These are phyloP conservation scores for Nixonia krombeini DNA, from an alignment of 1,140 invertebrate species.

Conservation along the genomic window DNA sequence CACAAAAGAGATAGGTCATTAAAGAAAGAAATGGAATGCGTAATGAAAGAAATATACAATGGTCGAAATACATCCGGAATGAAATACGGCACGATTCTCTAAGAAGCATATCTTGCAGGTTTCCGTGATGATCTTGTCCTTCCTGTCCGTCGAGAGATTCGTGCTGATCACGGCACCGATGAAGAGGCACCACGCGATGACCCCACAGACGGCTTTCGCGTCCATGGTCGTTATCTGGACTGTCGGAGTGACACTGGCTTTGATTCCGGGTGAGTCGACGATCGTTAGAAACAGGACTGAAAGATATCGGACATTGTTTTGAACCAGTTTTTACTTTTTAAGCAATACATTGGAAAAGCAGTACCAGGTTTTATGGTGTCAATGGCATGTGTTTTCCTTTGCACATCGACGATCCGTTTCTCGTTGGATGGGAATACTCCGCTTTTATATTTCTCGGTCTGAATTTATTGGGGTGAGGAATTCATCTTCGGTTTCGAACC, in stretches of 20 bases:
- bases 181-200: conserved; percentile 74
- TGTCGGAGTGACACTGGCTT: conserved; percentile 75
- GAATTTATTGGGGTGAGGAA: conserved; percentile 74
- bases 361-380: conserved; percentile 79
- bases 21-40: too few relatives aligned
- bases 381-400: conserved; percentile 83
- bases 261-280: conserved; percentile 74
- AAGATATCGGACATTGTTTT: background rate
- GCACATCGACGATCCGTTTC: conserved; percentile 80
- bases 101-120: conserved; percentile 71
- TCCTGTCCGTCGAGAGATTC: conserved; percentile 84
- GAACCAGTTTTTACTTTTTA: conserved; percentile 23
- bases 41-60: too few relatives aligned
- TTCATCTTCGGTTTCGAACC: background rate
- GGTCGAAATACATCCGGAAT: too few relatives aligned
- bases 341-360: conserved; percentile 77
- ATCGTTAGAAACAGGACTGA: background rate
- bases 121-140: conserved; percentile 82
- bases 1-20: too few relatives aligned
- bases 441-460: conserved; percentile 80
- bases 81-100: too few relatives aligned
- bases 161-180: conserved; percentile 80
- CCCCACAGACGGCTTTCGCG: conserved; percentile 71
- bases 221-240: conserved; percentile 77
- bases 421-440: conserved; percentile 83